Percentiles rank a stretch among this genome's conserved stretches.
Evolutionary conservation across 2,888 invertebrate species (phyloP).

Genomic region (Agonopterix alstromeriana): DNA sequence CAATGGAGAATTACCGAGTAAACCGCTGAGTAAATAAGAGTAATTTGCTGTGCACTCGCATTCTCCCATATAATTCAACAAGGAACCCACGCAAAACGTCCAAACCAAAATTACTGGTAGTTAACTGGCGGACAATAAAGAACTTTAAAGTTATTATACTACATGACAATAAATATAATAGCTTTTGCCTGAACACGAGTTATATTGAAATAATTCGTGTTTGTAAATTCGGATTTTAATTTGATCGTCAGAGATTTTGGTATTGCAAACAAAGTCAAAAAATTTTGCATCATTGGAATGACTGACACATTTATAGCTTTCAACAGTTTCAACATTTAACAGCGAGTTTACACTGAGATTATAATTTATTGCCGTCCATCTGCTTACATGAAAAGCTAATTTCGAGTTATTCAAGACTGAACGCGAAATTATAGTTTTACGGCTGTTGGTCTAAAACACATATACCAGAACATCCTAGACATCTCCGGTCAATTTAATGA

Average conservation of each 20-base stretch:
- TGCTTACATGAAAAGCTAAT: constrained; percentile 40
- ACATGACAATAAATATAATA: not conserved
- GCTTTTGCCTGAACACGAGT: not conserved
- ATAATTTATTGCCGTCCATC: constrained; percentile 50
- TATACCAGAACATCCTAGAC: constrained; percentile 24
- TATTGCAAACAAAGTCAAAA: no score
- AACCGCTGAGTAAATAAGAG: constrained; percentile 33
- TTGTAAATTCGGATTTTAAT: no score
- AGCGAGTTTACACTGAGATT: constrained; percentile 26
- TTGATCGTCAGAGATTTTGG: no score
- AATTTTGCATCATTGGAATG: not conserved
- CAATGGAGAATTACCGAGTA: constrained; percentile 23
- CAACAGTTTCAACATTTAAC: constrained; percentile 34
- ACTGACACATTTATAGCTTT: constrained; percentile 30
- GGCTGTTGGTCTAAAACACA: constrained; percentile 19
- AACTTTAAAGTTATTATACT: constrained; percentile 2
- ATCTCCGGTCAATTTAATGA: constrained; percentile 20
- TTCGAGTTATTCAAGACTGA: constrained; percentile 36
- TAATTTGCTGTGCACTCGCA: constrained; percentile 36
- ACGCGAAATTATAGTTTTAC: constrained; percentile 39
- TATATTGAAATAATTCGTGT: not conserved
- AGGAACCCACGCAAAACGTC: constrained; percentile 29
- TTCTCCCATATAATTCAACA: constrained; percentile 31
- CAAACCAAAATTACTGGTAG: constrained; percentile 28
- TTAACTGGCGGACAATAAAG: constrained; percentile 14